Evolutionary conservation across 1,140 invertebrate species (phyloP).

Genomic region (Micrasema minimum): DNA sequence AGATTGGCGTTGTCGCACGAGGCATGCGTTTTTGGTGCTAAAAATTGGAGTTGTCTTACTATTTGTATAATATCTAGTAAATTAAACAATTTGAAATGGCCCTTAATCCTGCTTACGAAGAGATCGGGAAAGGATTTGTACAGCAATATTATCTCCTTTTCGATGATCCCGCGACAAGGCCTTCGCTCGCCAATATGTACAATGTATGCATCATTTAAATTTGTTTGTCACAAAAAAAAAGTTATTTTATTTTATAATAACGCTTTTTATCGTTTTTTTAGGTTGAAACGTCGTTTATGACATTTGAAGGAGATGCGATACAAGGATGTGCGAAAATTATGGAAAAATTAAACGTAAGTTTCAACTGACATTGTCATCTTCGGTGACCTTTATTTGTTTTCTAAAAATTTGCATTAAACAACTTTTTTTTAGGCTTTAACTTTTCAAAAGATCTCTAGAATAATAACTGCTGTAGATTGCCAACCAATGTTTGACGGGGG

Average conservation of each 20-base stretch:
- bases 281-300: conserved; percentile 93
- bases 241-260: conserved; percentile 56
- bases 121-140: conserved; percentile 92
- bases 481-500: conserved; percentile 97
- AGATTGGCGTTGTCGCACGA: conserved; percentile 32
- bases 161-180: conserved; percentile 85
- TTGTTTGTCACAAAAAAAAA: conserved; percentile 40
- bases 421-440: conserved; percentile 75
- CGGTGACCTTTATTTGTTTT: conserved; percentile 11
- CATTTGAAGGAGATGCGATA: conserved; percentile 92
- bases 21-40: conserved; percentile 40
- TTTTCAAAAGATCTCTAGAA: conserved; percentile 93
- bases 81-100: conserved; percentile 68
- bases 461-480: conserved; percentile 92
- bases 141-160: conserved; percentile 92
- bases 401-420: too few relatives aligned
- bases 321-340: conserved; percentile 93
- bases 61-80: conserved; percentile 25
- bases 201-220: conserved; percentile 76
- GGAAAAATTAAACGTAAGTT: conserved; percentile 90
- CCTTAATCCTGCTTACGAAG: conserved; percentile 89
- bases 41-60: conserved; percentile 18
- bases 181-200: conserved; percentile 88
- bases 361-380: conserved; percentile 49
- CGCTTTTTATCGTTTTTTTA: conserved; percentile 63